Percentiles rank a stretch among this genome's conserved stretches.
These are phyloP conservation scores for Capitulum mitella DNA, from an alignment of 2,888 invertebrate species.

Conservation along the genomic window DNA sequence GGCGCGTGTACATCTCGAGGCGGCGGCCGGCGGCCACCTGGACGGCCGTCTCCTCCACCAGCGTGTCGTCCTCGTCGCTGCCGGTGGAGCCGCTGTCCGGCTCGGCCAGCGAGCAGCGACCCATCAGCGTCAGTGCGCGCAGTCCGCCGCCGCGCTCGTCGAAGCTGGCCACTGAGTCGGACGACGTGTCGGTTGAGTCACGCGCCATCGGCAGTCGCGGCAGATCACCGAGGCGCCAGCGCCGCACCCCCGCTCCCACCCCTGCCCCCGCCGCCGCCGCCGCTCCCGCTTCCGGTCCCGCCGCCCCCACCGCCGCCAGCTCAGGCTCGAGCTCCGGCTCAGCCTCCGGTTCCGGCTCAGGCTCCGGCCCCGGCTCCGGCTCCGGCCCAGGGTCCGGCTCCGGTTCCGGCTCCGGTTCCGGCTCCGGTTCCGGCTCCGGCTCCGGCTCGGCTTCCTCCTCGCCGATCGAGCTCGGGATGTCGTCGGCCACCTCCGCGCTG, in stretches of 20 bases:
- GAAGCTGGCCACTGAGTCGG: not conserved
- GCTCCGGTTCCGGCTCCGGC: not conserved
- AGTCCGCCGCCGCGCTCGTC: not conserved
- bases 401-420: not conserved
- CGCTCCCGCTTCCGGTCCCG: not conserved
- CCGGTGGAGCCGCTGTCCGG: not conserved
- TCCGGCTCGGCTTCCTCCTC: slow-evolving; percentile 12
- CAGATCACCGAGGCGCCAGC: not conserved
- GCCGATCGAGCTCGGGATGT: not conserved
- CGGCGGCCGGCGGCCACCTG: slow-evolving; percentile 20
- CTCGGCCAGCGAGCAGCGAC: slow-evolving; percentile 30
- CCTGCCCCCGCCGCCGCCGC: not conserved
- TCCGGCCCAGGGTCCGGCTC: not conserved
- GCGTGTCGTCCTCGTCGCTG: not conserved
- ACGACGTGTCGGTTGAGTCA: not conserved
- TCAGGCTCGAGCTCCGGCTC: not conserved
- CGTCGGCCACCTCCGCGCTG: not conserved
- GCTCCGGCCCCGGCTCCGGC: not conserved
- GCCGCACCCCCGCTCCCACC: not conserved
- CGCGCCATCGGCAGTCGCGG: not conserved
- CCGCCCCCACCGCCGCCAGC: not conserved
- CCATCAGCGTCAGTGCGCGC: not conserved
- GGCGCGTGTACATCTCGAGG: slow-evolving; percentile 15
- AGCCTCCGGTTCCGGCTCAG: not conserved
- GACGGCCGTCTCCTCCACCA: slow-evolving; percentile 7